Percentiles rank a stretch among this genome's conserved stretches.
These are phyloP conservation scores for Cyclargus thomasi DNA, from an alignment of 1,140 invertebrate genomes.

Conservation along the genomic window DNA sequence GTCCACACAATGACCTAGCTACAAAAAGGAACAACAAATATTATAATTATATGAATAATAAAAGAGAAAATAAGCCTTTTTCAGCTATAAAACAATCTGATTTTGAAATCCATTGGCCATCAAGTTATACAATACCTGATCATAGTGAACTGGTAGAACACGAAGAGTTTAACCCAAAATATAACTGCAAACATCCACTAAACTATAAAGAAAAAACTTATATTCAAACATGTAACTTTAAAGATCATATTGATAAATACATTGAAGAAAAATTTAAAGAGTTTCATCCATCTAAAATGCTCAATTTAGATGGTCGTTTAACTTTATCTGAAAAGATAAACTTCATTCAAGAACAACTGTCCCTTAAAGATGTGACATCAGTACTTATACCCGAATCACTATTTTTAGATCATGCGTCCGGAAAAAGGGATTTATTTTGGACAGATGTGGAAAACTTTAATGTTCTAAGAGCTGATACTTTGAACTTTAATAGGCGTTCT, in stretches of 20 bases:
- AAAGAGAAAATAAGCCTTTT: conserved; percentile 41
- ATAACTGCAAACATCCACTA: conserved; percentile 55
- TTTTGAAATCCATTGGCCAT: conserved; percentile 49
- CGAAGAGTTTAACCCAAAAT: conserved; percentile 53
- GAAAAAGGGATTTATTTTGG: conserved; percentile 62
- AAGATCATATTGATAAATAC: conserved; percentile 46
- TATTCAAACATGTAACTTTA: conserved; percentile 68
- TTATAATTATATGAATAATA: conserved; percentile 55
- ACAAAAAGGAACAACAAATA: conserved; percentile 61
- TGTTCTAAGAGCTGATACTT: conserved; percentile 39
- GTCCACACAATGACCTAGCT: conserved; percentile 72
- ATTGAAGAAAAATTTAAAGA: conserved; percentile 71
- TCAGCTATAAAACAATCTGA: conserved; percentile 25
- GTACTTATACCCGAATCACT: conserved; percentile 56
- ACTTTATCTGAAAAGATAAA: conserved; percentile 64
- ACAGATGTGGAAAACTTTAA: conserved; percentile 45
- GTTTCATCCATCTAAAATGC: conserved; percentile 71
- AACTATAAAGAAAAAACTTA: conserved; percentile 60
- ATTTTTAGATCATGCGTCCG: conserved; percentile 47
- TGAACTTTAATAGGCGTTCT: conserved; percentile 50
- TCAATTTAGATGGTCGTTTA: conserved; percentile 75
- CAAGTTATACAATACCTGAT: conserved; percentile 41
- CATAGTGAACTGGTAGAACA: conserved; percentile 39
- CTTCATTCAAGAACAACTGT: conserved; percentile 60
- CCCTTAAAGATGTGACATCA: conserved; percentile 67